Conservation (phyloP, 1,140 invertebrate genomes). For the Drosophila tani region DNA sequence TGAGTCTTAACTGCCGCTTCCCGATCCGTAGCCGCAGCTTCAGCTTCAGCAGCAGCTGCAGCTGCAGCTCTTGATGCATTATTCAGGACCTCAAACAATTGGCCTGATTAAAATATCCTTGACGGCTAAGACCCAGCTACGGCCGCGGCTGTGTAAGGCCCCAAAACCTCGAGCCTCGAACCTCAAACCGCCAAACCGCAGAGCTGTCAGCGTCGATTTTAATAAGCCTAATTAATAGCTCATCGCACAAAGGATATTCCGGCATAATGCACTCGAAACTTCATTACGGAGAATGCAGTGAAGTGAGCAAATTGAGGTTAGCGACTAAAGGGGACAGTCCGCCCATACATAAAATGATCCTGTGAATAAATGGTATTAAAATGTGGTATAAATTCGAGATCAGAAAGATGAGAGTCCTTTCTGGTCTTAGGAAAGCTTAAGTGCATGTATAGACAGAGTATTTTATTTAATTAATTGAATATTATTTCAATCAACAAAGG, state of each 20-base stretch:
- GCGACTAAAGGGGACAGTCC: neutral
- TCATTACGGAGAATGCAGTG: constrained; percentile 35
- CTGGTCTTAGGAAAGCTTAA: neutral
- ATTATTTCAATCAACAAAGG: neutral
- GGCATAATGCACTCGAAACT: constrained; percentile 49
- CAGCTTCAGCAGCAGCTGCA: neutral
- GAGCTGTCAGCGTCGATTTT: constrained; percentile 68
- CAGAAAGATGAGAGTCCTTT: neutral
- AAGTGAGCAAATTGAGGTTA: constrained; percentile 1
- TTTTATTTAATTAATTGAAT: neutral
- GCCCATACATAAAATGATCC: neutral
- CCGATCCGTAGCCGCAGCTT: neutral
- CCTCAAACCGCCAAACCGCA: constrained; percentile 51
- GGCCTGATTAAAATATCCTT: constrained; percentile 80
- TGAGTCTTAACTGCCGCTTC: constrained; percentile 48
- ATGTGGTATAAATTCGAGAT: neutral
- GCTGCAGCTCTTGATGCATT: constrained; percentile 47
- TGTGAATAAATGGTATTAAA: neutral
- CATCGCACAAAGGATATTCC: constrained; percentile 42
- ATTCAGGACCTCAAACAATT: constrained; percentile 73
- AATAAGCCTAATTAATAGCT: constrained; percentile 80
- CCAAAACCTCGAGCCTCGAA: constrained; percentile 29
- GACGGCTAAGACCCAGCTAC: constrained; percentile 33
- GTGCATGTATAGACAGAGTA: too few species aligned
- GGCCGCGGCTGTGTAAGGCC: constrained; percentile 12